Percentiles rank a stretch among this genome's conserved stretches.
phyloP scores from a whole-genome alignment of 2,888 invertebrate genomes.

The Trichogramma evanescens region DNA sequence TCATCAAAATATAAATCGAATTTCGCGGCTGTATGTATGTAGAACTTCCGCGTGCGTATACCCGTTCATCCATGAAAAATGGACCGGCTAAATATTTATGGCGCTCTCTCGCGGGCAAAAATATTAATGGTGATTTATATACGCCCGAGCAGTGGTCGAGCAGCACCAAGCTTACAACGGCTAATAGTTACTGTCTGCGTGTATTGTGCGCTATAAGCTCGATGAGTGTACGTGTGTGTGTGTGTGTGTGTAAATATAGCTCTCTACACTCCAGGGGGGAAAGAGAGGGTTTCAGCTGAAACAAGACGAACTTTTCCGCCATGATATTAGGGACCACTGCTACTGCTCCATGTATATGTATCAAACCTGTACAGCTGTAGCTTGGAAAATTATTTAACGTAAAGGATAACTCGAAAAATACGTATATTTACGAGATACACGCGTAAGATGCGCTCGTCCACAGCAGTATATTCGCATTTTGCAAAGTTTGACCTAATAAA shows the following conservation, averaged over 20 bases:
- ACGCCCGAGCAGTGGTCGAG: conserved; percentile 22
- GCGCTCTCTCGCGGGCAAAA: conserved; percentile 27
- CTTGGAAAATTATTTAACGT: conserved; percentile 25
- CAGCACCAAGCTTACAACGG: background rate
- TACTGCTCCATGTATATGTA: too few species aligned
- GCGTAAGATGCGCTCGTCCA: background rate
- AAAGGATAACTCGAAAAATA: conserved; percentile 9
- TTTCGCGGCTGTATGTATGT: too few species aligned
- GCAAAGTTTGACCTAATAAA: conserved; percentile 3
- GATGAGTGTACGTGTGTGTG: too few species aligned
- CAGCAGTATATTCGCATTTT: background rate
- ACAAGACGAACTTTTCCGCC: conserved; percentile 18
- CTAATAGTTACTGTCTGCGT: too few species aligned
- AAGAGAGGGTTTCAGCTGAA: conserved; percentile 28
- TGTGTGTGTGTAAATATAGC: too few species aligned
- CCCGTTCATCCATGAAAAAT: conserved; percentile 34
- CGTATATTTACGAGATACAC: too few species aligned
- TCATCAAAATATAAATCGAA: too few species aligned
- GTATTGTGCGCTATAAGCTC: too few species aligned
- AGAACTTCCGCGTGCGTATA: background rate
- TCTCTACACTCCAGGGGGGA: conserved; percentile 26
- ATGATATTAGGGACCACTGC: conserved; percentile 32
- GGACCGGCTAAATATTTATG: conserved; percentile 38
- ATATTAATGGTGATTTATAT: conserved; percentile 39
- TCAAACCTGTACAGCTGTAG: too few species aligned